Evolutionary conservation across 2,113 vertebrate genomes (phyloP).

Genomic region (Ursus arctos): DNA sequence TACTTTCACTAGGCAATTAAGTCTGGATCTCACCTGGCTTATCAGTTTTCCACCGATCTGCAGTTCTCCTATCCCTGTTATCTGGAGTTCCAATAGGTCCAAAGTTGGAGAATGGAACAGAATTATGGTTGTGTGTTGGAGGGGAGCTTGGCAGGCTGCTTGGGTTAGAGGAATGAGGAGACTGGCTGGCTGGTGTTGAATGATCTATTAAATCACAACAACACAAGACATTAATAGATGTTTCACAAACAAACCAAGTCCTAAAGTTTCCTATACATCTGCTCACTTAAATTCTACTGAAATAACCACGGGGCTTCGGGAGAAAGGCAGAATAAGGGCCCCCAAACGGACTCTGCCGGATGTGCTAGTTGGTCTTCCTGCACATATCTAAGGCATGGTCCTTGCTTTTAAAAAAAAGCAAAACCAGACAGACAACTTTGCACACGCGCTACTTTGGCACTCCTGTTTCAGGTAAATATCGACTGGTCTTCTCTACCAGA

Average conservation of each 20-base stretch:
- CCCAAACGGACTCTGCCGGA: not conserved
- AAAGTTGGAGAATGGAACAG: conserved; percentile 96
- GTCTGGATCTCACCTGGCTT: conserved; percentile 91
- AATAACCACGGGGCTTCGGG: not conserved
- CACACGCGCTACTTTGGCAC: not conserved
- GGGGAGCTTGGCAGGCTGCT: conserved; percentile 99
- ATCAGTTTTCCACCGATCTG: conserved; percentile 98
- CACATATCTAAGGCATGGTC: not conserved
- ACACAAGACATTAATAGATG: conserved; percentile 16
- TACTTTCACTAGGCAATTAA: rapidly evolving
- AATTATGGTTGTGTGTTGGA: conserved; percentile 96
- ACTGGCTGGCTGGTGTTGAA: conserved; percentile 99
- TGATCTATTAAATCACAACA: conserved; percentile 91
- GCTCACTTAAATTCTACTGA: conserved; percentile 24
- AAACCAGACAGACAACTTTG: not conserved
- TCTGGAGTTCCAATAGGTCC: conserved; percentile 98
- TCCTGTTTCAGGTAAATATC: not conserved
- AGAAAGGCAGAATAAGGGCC: not conserved
- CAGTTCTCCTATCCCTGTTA: conserved; percentile 93
- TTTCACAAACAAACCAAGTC: conserved; percentile 41
- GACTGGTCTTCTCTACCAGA: not conserved
- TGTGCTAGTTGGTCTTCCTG: not conserved
- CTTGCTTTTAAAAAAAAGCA: not conserved
- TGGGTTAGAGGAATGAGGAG: conserved; percentile 99
- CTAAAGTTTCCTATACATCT: not conserved